phyloP scores from a whole-genome alignment of 2,113 vertebrate species.

The Clinocottus analis region DNA sequence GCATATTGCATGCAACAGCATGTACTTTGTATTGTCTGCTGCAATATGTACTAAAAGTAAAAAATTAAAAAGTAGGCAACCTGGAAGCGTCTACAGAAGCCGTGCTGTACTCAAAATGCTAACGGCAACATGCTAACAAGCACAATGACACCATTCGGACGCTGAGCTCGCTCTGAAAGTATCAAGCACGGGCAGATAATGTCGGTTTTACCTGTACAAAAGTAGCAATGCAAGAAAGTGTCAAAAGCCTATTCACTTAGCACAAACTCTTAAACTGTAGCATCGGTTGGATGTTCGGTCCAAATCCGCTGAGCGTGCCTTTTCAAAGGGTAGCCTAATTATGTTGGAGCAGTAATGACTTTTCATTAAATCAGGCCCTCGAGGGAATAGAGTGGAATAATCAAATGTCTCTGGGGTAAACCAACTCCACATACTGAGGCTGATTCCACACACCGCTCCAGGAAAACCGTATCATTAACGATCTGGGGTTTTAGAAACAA shows the following conservation, averaged over 20 bases:
- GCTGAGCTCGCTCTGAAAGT: too few relatives aligned
- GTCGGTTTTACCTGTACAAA: neutral
- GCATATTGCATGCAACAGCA: neutral
- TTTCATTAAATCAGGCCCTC: slow-evolving; percentile 62
- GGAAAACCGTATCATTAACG: slow-evolving; percentile 40
- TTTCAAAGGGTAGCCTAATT: slow-evolving; percentile 57
- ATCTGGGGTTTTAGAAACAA: slow-evolving; percentile 12
- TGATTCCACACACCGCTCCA: slow-evolving; percentile 29
- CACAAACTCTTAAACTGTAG: slow-evolving; percentile 4
- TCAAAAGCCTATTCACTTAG: slow-evolving; percentile 2
- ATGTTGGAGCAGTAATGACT: slow-evolving; percentile 51
- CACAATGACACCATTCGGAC: neutral
- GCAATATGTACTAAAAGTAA: neutral
- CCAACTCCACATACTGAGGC: slow-evolving; percentile 11
- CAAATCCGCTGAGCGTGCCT: slow-evolving; percentile 54
- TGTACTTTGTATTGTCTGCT: neutral
- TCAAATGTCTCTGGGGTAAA: slow-evolving; percentile 52
- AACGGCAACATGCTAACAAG: neutral
- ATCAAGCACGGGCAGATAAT: neutral
- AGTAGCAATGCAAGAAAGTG: neutral
- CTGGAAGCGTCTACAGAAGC: neutral
- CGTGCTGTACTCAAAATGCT: neutral
- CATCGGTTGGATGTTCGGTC: slow-evolving; percentile 27
- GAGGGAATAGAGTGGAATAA: slow-evolving; percentile 50
- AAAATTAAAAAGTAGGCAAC: neutral